Evolutionary conservation across 2,797 vertebrate species (phyloP).

Genomic region (Percopsis omiscomaycus): DNA sequence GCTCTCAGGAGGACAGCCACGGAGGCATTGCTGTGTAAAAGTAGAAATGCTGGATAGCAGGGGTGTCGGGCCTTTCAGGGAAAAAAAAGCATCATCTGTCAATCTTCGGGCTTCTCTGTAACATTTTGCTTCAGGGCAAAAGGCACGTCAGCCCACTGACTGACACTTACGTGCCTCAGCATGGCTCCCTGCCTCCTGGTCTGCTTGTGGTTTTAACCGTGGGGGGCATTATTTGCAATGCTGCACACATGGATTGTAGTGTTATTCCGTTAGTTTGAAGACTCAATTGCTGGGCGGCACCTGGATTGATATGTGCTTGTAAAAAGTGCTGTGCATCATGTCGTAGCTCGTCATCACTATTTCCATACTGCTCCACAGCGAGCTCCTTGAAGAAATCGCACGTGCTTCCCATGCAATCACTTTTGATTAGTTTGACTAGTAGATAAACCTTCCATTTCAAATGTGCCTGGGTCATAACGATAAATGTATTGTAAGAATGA

Average conservation of each 20-base stretch:
- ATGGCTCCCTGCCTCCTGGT: not conserved
- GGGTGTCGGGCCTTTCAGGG: slow-evolving; percentile 26
- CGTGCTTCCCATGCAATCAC: slow-evolving; percentile 32
- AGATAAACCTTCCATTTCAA: too few relatives aligned
- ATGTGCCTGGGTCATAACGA: too few relatives aligned
- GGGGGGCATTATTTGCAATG: slow-evolving; percentile 5
- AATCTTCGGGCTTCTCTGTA: slow-evolving; percentile 19
- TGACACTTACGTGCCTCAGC: slow-evolving; percentile 1
- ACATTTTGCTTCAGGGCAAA: slow-evolving; percentile 12
- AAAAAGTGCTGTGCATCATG: slow-evolving; percentile 20
- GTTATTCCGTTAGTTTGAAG: slow-evolving; percentile 14
- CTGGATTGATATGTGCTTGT: slow-evolving; percentile 15
- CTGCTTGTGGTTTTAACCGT: slow-evolving; percentile 4
- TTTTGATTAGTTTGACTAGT: not conserved
- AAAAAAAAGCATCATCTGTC: slow-evolving; percentile 16
- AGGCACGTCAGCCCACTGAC: not conserved
- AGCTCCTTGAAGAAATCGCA: slow-evolving; percentile 20
- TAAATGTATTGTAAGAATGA: not conserved
- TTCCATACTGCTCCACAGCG: slow-evolving; percentile 28
- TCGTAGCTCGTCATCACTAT: slow-evolving; percentile 32
- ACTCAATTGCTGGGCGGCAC: slow-evolving; percentile 15
- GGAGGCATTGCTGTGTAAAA: slow-evolving; percentile 5
- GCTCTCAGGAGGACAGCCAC: not conserved
- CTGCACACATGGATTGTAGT: slow-evolving; percentile 14
- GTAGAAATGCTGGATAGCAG: slow-evolving; percentile 10